Evolutionary conservation across 2,113 vertebrate species (phyloP), one percentile per base, ranked within the genome.

Genomic region (Psilopogon haemacephalus): DNA sequence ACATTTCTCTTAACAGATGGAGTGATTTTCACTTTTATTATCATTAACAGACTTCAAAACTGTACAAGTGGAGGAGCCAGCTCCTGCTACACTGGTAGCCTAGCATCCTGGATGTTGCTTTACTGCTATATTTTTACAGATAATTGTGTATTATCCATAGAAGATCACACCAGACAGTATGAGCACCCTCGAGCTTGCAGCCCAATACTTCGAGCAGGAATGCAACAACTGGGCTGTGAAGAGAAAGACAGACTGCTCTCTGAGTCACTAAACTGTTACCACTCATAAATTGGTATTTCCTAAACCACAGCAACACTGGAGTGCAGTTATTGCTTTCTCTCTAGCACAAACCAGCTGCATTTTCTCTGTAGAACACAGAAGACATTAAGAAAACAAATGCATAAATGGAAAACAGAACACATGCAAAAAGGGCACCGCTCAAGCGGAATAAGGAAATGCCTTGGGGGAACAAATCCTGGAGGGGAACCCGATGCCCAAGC

Each of bases 1-100:
- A 92, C 75, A 89, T 94, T 92, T 83, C 77, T 94, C 55, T 80
- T 96, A 95, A 91, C 94, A 96, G 91, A 96, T 95, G 93, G 94
- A 94, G 91, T 80, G 2, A 87, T 95, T 95, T 96, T 88, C 87
- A 72, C 62, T 95, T 94, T 78, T 77, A 91, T 94, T 92, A 38
- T 87, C 92, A 86, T 85, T 94, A 94, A 92, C 75, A 92, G 95
- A 91, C 84, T 92, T 91, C 87, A 94, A 74, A 94, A 94, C 46
- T 37, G 13, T 50, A 35, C 35, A 77, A 93, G 37, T 8, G 15
- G 24, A 80, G 69, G 20, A 92, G 35, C 46, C 71, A 91, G 81
- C 48, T 50, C 23, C 23, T 50, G 48, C 48, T 26, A 50, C 23
- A 50, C 48, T 50, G 24, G 12, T 30, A 77, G 56, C 46, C 48